phyloP scores from a whole-genome alignment of 2,888 invertebrate species.

The Tolmerus cingulatus region DNA sequence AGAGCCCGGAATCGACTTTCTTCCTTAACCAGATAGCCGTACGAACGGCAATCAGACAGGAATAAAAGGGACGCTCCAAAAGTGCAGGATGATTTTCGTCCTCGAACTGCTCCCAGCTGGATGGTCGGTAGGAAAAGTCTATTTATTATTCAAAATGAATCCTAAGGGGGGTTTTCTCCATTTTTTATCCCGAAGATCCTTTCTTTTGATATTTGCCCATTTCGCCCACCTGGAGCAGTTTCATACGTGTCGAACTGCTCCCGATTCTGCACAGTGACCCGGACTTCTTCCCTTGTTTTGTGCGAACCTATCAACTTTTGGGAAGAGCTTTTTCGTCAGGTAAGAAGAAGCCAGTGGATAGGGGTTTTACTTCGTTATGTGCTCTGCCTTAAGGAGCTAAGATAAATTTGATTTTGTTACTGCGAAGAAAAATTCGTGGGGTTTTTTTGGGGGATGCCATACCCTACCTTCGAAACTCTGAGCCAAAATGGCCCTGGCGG shows the following conservation, averaged over 20 bases:
- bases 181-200: constrained; percentile 1
- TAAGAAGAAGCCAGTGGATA: not conserved
- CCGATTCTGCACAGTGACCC: not conserved
- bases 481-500: not conserved
- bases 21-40: not conserved
- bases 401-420: constrained; percentile 13
- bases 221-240: not conserved
- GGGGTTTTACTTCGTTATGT: not conserved
- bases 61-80: not conserved
- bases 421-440: not conserved
- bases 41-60: not conserved
- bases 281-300: not conserved
- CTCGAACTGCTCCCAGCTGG: constrained; percentile 35
- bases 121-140: constrained; percentile 40
- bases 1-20: not conserved
- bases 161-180: constrained; percentile 44
- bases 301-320: not conserved
- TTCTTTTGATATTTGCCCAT: not conserved
- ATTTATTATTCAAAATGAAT: constrained; percentile 49
- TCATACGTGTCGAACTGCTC: not conserved
- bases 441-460: not conserved
- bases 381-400: not conserved
- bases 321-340: not conserved
- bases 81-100: not conserved
- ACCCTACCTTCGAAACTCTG: not conserved